Conservation (phyloP, 2,797 vertebrate genomes). For the Gallinago solitaria region DNA sequence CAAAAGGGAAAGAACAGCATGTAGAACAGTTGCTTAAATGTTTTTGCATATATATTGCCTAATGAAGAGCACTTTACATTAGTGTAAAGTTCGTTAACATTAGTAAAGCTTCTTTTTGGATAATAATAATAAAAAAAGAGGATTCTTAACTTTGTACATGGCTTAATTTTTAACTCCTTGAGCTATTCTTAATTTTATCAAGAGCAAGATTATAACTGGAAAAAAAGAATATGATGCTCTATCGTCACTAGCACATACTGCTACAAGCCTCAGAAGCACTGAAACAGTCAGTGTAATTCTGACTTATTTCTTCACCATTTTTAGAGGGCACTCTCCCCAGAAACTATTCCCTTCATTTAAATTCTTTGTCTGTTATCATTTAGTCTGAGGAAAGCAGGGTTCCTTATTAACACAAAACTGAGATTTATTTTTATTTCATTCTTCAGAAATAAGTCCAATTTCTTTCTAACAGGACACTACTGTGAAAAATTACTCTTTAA, state of each 20-base stretch:
- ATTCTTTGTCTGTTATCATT: neutral
- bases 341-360: neutral
- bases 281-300: neutral
- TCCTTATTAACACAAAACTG: neutral
- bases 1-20: neutral
- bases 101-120: neutral
- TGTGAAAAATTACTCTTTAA: neutral
- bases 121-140: neutral
- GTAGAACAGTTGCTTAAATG: neutral
- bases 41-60: neutral
- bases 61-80: neutral
- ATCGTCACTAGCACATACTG: neutral
- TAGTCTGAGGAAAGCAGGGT: neutral
- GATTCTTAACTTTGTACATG: neutral
- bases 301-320: neutral
- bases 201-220: neutral
- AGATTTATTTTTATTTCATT: neutral
- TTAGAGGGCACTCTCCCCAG: neutral
- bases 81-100: neutral
- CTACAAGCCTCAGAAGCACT: neutral
- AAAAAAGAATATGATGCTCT: neutral
- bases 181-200: neutral
- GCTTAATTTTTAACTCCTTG: neutral
- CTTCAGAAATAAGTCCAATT: neutral
- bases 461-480: neutral